These are phyloP conservation scores for Tribolium freemani DNA, from an alignment of 2,888 invertebrate species.

Conservation along the genomic window DNA sequence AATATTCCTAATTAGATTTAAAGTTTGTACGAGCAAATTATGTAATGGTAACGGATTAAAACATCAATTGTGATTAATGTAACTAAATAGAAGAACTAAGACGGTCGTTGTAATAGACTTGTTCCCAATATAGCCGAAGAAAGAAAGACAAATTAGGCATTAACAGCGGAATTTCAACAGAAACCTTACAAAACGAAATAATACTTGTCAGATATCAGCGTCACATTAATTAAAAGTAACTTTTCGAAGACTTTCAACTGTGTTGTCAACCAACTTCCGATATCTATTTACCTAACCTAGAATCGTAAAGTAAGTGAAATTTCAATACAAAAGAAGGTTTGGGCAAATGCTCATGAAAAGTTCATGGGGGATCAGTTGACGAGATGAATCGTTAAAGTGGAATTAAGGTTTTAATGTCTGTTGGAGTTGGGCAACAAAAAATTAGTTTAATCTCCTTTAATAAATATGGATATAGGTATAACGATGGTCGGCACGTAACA, in stretches of 20 bases:
- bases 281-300: background rate
- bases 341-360: slow-evolving; percentile 5
- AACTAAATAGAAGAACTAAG: background rate
- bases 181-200: background rate
- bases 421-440: slow-evolving; percentile 10
- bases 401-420: slow-evolving; percentile 26
- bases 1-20: background rate
- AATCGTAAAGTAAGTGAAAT: too few relatives aligned
- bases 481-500: background rate
- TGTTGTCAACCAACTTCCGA: background rate
- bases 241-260: background rate
- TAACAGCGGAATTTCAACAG: background rate
- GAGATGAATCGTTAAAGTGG: slow-evolving; percentile 18
- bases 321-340: too few relatives aligned
- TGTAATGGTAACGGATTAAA: background rate
- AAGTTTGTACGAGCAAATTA: background rate
- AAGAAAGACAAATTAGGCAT: background rate
- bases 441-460: slow-evolving; percentile 9
- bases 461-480: slow-evolving; percentile 12
- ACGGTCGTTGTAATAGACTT: background rate
- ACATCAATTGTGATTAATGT: background rate
- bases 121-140: background rate
- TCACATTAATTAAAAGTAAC: background rate
- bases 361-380: slow-evolving; percentile 7
- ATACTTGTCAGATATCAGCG: background rate